Base-by-base conservation (phyloP, 1,140 invertebrate genomes). In the Meloidogyne floridensis region DNA sequence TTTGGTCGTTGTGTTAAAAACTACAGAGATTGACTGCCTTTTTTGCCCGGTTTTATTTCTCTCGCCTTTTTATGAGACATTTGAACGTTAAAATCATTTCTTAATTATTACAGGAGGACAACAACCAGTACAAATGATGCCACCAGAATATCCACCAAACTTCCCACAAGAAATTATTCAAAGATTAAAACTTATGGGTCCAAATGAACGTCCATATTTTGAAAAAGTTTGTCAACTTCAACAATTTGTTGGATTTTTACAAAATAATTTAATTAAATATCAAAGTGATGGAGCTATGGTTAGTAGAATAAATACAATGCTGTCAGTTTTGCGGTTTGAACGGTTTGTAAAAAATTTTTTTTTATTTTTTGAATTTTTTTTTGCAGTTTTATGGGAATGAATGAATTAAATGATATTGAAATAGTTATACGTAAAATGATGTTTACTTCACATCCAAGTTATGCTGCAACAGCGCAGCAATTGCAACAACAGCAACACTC, bases 151-250 rank as follows among this genome's bases (percentile, higher is more conserved):
- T 56, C 74, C 70, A 13, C 65, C 79, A 11, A 83, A 83, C 6
- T 71, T 84, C 42, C 51, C 82, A 42, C 84, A 85, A 18, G 81
- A 84, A 69, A 86, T 83, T 82, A 42, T 80, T 13, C 56, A 78
- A 74, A 56, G 18, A 18, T 59, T 84, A 18, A 83, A 72, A 54
- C 18, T 13, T n/a, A 53, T 82, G 10, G 85, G 85, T 0, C 74
- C 84, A 15, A 85, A 84, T 18, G 84, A 84, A 72, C 72, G 75
- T 13, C 78, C 79, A 7, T 87, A 87, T 65, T 80, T 72, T 47
- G 80, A 84, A 9, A 87, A 87, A 65, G 73, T 87, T 6, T 76
- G 65, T 32, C 73, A 80, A 43, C 20, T 87, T 11, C 86, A 86
- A 65, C 65, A 77, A 43, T 85, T 73, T 72, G 42, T 74, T 18